Evolutionary conservation across 2,888 invertebrate species (phyloP).

Genomic region (Dryomyza anilis): DNA sequence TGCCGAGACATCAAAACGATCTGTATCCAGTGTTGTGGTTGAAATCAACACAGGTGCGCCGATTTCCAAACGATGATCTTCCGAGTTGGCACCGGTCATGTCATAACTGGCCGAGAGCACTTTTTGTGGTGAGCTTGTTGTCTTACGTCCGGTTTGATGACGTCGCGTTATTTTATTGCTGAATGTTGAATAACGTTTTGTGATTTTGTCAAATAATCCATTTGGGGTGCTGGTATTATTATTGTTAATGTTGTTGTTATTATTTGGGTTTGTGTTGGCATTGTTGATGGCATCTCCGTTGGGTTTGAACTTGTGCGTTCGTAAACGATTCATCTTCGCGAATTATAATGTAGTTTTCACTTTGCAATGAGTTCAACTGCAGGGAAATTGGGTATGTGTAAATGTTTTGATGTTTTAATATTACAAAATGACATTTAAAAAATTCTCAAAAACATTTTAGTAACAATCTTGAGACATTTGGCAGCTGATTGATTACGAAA

Average conservation of each 20-base stretch:
- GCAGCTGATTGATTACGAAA: no score
- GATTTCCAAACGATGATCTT: conserved; percentile 59
- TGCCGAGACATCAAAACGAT: conserved; percentile 54
- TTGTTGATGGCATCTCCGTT: conserved; percentile 32
- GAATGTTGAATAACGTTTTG: conserved; percentile 58
- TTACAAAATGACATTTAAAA: no score
- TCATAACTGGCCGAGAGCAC: conserved; percentile 57
- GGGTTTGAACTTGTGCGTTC: conserved; percentile 50
- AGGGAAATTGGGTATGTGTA: no score
- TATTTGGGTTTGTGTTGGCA: conserved; percentile 39
- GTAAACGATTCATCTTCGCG: conserved; percentile 50
- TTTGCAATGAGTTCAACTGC: no score
- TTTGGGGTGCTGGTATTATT: conserved; percentile 32
- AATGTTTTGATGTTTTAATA: no score
- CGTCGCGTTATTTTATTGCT: conserved; percentile 56
- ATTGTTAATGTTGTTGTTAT: conserved; percentile 40
- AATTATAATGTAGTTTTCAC: neutral
- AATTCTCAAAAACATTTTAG: no score
- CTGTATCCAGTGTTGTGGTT: conserved; percentile 57
- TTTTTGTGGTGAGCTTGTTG: conserved; percentile 50
- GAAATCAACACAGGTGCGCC: conserved; percentile 60
- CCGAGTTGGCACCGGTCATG: conserved; percentile 58
- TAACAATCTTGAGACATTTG: no score
- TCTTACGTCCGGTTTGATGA: conserved; percentile 47
- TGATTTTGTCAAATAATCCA: conserved; percentile 54